Base-by-base conservation (phyloP, 2,113 vertebrate species). In the Dolichallabes microphthalmus region DNA sequence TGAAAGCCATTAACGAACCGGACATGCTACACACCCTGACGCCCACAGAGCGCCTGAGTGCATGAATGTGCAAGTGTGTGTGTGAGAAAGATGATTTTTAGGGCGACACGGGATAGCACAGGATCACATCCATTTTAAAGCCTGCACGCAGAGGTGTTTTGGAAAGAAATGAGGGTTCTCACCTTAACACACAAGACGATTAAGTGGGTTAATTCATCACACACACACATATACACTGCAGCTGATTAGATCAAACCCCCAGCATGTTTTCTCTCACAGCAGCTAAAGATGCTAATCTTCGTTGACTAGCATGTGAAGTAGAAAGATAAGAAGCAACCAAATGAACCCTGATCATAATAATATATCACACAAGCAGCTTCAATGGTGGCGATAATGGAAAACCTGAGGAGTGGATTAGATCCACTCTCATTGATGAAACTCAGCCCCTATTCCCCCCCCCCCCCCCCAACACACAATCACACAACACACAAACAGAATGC, bases 201-300 rank as follows among this genome's bases (percentile, higher is more conserved):
- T 78, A 78, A 66, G 61, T 55, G 58, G 58, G 45, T 88, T 86
- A 83, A 88, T 80, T 83, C 12, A 22, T 55, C 50, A 75, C 50
- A 53, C 50, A 30, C 50, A 14, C 73, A 52, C 73, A 75, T 25
- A 75, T 52, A 76, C 50, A 30, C 0, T 13, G 74, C 35, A 27
- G 45, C 7, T 75, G 87, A 88, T 86, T 86, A 68, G 80, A 88
- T 69, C 84, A 83, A 82, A 61, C 27, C 77, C 78, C 32, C 79
- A 63, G 58, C 14, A 55, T 86, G 68, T 75, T 87, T 80, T 80
- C 63, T n/a, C 20, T 45, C 75, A 30, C 35, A 58, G 13, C 75
- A 13, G 55, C 68, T 61, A 61, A 77, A 82, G 61, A 85, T 68
- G 68, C n/a, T 77, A 76, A 87, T 85, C 82, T 45, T 39, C 12